Evolutionary conservation across 2,888 invertebrate species (phyloP), one percentile per base, ranked within the genome.

Genomic region (Caenorhabditis drosophilae): DNA sequence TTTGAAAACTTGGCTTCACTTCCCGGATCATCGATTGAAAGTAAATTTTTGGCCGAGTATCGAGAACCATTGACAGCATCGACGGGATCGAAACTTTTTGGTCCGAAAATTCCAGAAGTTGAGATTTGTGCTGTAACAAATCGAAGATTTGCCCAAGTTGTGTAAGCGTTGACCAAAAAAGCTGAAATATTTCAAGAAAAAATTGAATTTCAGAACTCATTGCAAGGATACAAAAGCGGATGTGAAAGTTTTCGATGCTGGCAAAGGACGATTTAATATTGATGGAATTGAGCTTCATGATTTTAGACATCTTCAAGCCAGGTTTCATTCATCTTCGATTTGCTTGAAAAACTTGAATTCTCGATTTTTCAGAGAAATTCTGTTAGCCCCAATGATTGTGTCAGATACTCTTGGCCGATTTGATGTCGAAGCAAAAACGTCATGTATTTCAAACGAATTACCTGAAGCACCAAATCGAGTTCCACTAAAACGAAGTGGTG

Each of bases 301-400:
- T 31, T 79, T 79, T 61, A 59, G 76, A 26, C 75, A 76, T 40
- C 52, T 81, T 15, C 60, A 70, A 45, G 74, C 80, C 20, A 73
- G 81, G 81, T 81, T 20, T 22, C 18, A n/a, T 26, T n/a, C n/a
- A n/a, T n/a, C n/a, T n/a, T n/a, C n/a, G n/a, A n/a, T n/a, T n/a
- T n/a, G 20, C 22, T 12, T 38, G 20, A 50, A 23, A 20, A n/a
- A n/a, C n/a, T n/a, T 41, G 2, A 18, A 18, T 1, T 40, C 11
- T 22, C 16, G n/a, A n/a, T 36, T 15, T 53, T 63, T 22, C 50
- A 81, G 81, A 53, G 81, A 81, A 57, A 75, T 72, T 23, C 61
- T 81, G 20, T 48, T 82, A 38, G 70, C 73, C 7, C 82, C 81
- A n/a, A 57, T 82, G 54, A 74, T 81, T 22, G 55, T 80, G 18